These are phyloP conservation scores for Nomia melanderi DNA, from an alignment of 1,140 invertebrate species.

Conservation along the genomic window DNA sequence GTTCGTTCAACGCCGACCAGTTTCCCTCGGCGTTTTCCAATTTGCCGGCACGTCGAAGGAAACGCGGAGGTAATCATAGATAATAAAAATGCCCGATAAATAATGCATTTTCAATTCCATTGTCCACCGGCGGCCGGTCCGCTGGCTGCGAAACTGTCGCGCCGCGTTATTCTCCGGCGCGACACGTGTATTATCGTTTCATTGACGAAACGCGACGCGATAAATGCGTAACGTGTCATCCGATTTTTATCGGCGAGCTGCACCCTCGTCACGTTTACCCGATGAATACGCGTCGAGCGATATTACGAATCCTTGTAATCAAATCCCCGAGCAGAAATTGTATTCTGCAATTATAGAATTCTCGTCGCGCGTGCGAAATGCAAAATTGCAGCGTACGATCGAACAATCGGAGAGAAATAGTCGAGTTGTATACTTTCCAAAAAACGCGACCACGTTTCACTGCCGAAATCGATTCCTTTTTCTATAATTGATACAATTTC, in stretches of 20 bases:
- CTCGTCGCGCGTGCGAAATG: too few relatives aligned
- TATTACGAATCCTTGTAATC: neutral
- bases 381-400: too few relatives aligned
- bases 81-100: neutral
- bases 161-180: neutral
- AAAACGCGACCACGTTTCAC: too few relatives aligned
- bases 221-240: neutral
- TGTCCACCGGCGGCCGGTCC: neutral
- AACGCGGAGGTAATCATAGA: too few relatives aligned
- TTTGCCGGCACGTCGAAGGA: too few relatives aligned
- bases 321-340: neutral
- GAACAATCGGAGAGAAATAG: too few relatives aligned
- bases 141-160: neutral
- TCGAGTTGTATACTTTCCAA: too few relatives aligned
- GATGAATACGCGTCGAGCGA: neutral
- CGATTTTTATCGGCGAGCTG: neutral
- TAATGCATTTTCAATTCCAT: neutral
- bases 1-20: too few relatives aligned
- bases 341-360: too few relatives aligned
- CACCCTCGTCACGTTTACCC: neutral
- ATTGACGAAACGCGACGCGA: neutral
- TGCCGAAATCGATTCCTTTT: too few relatives aligned
- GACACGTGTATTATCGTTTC: neutral
- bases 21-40: too few relatives aligned
- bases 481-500: too few relatives aligned